A percentile compares a stretch with the other conserved stretches of the same genome.
These are phyloP conservation scores for Rhagoletis zephyria DNA, from an alignment of 1,140 invertebrate genomes.

Conservation along the genomic window DNA sequence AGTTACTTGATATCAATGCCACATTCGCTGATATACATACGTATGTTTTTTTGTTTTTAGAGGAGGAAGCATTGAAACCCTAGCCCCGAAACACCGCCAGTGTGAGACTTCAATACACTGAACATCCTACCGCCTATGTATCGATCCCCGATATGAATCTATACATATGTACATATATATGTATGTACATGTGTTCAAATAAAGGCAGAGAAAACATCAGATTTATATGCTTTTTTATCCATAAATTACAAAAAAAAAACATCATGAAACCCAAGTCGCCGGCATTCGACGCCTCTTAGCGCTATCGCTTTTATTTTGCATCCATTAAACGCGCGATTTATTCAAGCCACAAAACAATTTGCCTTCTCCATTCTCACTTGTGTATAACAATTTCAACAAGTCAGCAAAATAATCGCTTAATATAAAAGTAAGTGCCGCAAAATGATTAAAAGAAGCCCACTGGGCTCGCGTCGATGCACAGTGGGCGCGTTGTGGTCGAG, in stretches of 20 bases:
- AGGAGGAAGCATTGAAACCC: too few relatives aligned
- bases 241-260: too few relatives aligned
- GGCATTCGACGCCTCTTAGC: background rate
- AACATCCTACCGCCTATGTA: too few relatives aligned
- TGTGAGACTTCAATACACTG: too few relatives aligned
- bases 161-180: background rate
- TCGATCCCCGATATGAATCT: too few relatives aligned
- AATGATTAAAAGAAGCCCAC: background rate
- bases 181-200: background rate
- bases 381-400: constrained; percentile 13
- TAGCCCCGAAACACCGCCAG: too few relatives aligned
- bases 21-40: background rate
- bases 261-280: background rate
- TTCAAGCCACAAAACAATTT: background rate
- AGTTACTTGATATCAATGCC: constrained; percentile 25
- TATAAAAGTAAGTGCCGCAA: constrained; percentile 3
- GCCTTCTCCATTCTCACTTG: constrained; percentile 20
- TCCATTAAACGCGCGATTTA: constrained; percentile 5
- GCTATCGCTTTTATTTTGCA: constrained; percentile 32
- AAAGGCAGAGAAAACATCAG: background rate
- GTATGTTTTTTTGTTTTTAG: too few relatives aligned
- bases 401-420: background rate
- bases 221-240: background rate
- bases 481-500: background rate
- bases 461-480: background rate